Conservation (phyloP, 2,113 vertebrate species). For the Periophthalmus modestus region DNA sequence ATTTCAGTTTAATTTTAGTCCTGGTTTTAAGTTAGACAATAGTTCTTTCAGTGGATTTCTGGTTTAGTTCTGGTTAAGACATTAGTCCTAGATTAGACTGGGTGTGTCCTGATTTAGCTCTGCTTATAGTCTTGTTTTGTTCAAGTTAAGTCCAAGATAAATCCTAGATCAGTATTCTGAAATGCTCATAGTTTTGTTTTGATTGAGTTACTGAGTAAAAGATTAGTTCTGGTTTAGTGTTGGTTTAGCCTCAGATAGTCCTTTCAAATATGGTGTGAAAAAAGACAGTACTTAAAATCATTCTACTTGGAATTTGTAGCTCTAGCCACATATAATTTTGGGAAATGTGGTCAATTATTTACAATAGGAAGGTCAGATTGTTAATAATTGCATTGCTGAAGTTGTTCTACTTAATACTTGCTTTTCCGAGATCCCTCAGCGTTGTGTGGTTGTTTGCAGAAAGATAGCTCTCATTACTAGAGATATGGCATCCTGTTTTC, state of each 20-base stretch:
- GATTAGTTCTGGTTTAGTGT: no score
- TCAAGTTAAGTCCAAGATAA: not conserved
- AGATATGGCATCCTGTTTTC: constrained; percentile 68
- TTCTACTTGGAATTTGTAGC: not conserved
- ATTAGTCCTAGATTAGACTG: not conserved
- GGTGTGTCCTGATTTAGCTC: not conserved
- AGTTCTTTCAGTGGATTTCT: not conserved
- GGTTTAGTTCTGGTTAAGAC: not conserved
- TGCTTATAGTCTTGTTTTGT: not conserved
- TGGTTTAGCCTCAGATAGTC: no score
- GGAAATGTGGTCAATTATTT: constrained; percentile 36
- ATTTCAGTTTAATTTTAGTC: not conserved
- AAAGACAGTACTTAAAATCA: not conserved
- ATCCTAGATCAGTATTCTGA: not conserved
- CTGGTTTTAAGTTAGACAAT: not conserved
- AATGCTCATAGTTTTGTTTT: not conserved
- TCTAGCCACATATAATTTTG: constrained; percentile 18
- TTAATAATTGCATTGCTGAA: constrained; percentile 15
- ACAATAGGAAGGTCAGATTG: constrained; percentile 25
- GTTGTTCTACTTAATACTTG: not conserved
- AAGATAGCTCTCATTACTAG: constrained; percentile 65
- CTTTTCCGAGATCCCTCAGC: constrained; percentile 12
- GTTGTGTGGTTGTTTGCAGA: constrained; percentile 65
- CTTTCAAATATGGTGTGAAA: no score
- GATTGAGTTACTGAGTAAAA: no score